Evolutionary conservation across 2,113 vertebrate genomes (phyloP), one percentile per base, ranked within the genome.

Genomic region (Python bivittatus): DNA sequence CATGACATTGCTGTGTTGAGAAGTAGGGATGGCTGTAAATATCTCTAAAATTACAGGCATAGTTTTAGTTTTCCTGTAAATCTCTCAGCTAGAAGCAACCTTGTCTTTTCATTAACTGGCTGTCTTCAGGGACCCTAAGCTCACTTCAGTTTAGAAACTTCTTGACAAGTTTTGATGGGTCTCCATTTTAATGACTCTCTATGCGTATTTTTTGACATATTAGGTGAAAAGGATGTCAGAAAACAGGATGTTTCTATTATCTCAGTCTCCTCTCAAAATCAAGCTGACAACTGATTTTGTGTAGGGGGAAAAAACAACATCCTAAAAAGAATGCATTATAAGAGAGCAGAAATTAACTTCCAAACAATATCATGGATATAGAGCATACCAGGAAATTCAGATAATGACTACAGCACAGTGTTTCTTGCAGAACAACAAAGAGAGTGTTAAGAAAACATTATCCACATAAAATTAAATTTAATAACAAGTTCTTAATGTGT

Each of bases 121-220:
- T 95, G 54, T 56, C 25, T 6, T 0, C 29, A 86, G 61, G 68
- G 93, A 23, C 95, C 64, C 84, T 92, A 58, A 84, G 58, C 53
- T 94, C 95, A 84, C 84, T 96, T 83, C 91, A 29, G 88, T 88
- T 57, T 88, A 92, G 86, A 94, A 93, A 12, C 8, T 44, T 91
- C 27, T n/a, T 94, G 83, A 95, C 93, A 88, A 92, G 84, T 92
- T 88, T 93, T 94, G 93, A 93, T 96, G 91, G 88, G 94, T 95
- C 83, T 5, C 42, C 86, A 20, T 86, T 86, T 95, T 92, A 93
- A 84, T 95, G 91, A 57, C 86, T 94, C 84, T 93, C 86, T 85
- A 0, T 87, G 2, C 90, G 23, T 54, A 48, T 94, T 95, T n/a
- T 56, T 54, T 84, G 83, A 93, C 88, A 12, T 87, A 44, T 48